phyloP scores from a whole-genome alignment of 2,113 vertebrate species.

The Pseudolaguvia tuberculata region DNA sequence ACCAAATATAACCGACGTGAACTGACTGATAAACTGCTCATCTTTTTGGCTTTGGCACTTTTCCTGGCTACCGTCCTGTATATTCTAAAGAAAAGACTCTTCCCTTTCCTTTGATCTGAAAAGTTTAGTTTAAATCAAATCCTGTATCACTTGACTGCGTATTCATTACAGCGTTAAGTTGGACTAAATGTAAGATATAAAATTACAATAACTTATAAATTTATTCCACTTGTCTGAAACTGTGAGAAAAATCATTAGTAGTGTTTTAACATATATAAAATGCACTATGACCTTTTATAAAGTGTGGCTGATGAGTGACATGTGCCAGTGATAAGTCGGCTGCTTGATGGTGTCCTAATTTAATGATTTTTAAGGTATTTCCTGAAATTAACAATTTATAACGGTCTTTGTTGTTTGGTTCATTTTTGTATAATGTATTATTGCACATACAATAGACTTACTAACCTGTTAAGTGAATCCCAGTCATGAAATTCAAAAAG shows the following conservation, averaged over 20 bases:
- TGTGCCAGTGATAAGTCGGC: background rate
- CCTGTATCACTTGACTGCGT: background rate
- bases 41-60: conserved; percentile 89
- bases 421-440: background rate
- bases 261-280: background rate
- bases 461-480: too few species aligned
- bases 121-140: background rate
- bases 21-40: conserved; percentile 93
- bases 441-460: background rate
- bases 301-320: background rate
- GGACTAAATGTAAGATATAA: background rate
- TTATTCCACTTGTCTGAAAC: background rate
- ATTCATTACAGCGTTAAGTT: background rate
- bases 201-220: background rate
- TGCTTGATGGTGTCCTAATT: background rate
- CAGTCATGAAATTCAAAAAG: too few species aligned
- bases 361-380: background rate
- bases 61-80: conserved; percentile 93
- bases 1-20: conserved; percentile 96
- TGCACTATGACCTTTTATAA: conserved; percentile 22
- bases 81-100: conserved; percentile 94
- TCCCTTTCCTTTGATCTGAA: conserved; percentile 80
- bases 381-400: background rate
- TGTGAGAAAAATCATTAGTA: background rate
- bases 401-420: background rate